Evolutionary conservation across 2,113 vertebrate species (phyloP).

Genomic region (Pituophis catenifer): DNA sequence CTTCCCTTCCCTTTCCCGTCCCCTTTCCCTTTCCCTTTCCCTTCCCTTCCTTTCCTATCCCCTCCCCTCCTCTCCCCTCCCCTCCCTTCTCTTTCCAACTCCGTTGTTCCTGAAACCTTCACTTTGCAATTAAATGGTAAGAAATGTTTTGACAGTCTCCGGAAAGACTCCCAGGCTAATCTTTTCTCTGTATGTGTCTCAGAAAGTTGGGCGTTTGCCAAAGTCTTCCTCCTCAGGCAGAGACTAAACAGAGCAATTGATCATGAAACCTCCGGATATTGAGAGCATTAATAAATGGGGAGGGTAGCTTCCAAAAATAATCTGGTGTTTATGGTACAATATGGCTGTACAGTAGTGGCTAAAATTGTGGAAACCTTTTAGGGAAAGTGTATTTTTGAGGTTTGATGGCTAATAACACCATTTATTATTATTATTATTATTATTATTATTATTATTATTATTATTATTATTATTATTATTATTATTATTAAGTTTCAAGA

Average conservation of each 20-base stretch:
- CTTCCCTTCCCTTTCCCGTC: no score
- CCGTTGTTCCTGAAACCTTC: neutral
- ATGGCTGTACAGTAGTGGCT: no score
- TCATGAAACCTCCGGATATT: neutral
- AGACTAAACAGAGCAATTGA: neutral
- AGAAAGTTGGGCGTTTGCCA: neutral
- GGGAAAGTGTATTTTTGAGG: no score
- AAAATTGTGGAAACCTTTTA: no score
- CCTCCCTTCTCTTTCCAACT: neutral
- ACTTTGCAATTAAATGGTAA: neutral
- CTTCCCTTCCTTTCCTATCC: no score
- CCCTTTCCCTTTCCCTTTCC: accelerated
- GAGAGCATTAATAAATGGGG: neutral
- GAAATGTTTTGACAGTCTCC: neutral
- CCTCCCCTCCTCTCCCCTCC: no score
- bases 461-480: no score
- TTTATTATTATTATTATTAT: no score
- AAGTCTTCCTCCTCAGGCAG: neutral
- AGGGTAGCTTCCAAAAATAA: neutral
- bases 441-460: no score
- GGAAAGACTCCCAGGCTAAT: neutral
- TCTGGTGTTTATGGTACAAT: no score
- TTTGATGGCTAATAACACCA: no score
- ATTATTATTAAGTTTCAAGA: no score
- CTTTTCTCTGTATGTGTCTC: neutral